phyloP scores from a whole-genome alignment of 2,113 vertebrate genomes.

The Phoxinus phoxinus region DNA sequence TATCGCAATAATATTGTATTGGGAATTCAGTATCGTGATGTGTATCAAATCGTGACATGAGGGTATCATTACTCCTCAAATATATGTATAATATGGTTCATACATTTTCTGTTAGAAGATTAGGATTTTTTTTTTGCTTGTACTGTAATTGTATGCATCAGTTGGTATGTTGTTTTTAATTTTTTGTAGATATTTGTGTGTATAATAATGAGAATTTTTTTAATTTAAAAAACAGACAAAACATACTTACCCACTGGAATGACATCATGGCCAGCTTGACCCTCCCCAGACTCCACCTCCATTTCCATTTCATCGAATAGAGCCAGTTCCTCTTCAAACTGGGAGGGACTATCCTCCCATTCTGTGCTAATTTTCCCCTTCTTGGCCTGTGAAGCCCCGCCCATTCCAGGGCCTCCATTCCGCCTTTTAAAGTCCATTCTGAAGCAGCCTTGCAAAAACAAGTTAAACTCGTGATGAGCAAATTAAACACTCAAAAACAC shows the following conservation, averaged over 20 bases:
- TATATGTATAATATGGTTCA: too few relatives aligned
- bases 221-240: not conserved
- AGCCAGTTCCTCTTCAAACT: conserved; percentile 85
- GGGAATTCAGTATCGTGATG: too few relatives aligned
- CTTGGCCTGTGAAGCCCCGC: conserved; percentile 73
- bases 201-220: not conserved
- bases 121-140: not conserved
- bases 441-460: conserved; percentile 19
- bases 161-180: not conserved
- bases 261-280: conserved; percentile 76
- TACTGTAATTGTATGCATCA: not conserved
- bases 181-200: not conserved
- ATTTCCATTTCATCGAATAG: conserved; percentile 84
- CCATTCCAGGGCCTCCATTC: conserved; percentile 59
- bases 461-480: not conserved
- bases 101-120: not conserved
- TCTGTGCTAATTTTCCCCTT: conserved; percentile 67
- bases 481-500: not conserved
- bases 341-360: conserved; percentile 83
- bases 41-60: too few relatives aligned
- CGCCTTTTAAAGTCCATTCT: conserved; percentile 77
- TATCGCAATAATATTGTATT: too few relatives aligned
- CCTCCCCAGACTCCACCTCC: conserved; percentile 78
- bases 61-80: too few relatives aligned
- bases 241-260: conserved; percentile 77